A percentile compares a stretch with the other conserved stretches of the same genome.
These are phyloP conservation scores for Sphaerophoria taeniata DNA, from an alignment of 2,888 invertebrate species.

Conservation along the genomic window DNA sequence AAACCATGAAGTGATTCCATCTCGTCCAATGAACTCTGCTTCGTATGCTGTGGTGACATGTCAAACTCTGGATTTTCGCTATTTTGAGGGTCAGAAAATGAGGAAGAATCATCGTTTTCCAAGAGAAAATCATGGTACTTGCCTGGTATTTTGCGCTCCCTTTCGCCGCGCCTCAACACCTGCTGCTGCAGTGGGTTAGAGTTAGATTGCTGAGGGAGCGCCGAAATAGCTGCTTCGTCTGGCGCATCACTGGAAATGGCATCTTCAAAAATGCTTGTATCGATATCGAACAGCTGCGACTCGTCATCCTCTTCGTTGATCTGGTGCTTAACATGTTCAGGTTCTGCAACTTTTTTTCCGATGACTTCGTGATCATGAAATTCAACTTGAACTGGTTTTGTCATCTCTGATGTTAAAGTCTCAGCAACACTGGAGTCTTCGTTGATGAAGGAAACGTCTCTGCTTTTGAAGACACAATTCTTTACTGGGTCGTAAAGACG, in stretches of 20 bases:
- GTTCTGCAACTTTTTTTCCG: neutral
- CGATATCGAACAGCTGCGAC: neutral
- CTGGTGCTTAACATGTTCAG: neutral
- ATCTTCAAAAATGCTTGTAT: constrained; percentile 6
- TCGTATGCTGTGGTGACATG: constrained; percentile 2
- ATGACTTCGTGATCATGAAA: neutral
- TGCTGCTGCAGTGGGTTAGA: constrained; percentile 9
- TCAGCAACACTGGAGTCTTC: neutral
- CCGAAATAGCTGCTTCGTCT: neutral
- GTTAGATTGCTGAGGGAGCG: constrained; percentile 22
- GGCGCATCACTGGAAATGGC: neutral
- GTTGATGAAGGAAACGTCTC: constrained; percentile 3
- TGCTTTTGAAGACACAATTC: neutral
- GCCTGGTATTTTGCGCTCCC: constrained; percentile 17
- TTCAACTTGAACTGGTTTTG: constrained; percentile 1
- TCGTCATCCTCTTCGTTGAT: neutral
- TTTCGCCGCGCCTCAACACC: constrained; percentile 29
- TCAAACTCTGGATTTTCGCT: neutral
- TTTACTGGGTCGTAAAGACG: constrained; percentile 31
- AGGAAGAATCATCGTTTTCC: constrained; percentile 6
- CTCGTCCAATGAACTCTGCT: neutral
- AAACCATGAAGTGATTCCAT: constrained; percentile 16
- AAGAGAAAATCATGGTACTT: constrained; percentile 9
- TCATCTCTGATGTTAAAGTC: neutral
- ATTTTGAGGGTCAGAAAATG: neutral